Evolutionary conservation across 92 coral and sea anemone species (phyloP), one percentile per base, ranked within the genome.

Genomic region (Palythoa caribaeorum): DNA sequence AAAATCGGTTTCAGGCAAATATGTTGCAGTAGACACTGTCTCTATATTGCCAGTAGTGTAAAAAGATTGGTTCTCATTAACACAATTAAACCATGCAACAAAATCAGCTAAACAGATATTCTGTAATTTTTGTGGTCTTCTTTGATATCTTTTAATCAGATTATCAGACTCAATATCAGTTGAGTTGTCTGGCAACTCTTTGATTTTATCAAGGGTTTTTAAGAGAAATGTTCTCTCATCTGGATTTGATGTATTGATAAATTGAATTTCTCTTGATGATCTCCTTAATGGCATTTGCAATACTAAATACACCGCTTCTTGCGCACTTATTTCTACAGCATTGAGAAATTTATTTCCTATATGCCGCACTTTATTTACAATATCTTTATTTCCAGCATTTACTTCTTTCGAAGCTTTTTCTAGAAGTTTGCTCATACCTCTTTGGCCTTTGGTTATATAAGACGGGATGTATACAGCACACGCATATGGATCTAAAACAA

Each of bases 251-350:
- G 89, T 91, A 53, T 83, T 88, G 35, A 91, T 88, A 77, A 91
- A 91, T 20, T 91, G 91, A 68, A 88, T 80, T 77, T 88, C 94
- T 53, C 90, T 28, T 38, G 93, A 17, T 72, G 90, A 87, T 80
- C 90, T 73, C 50, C 93, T 91, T 79, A 83, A 38, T 73, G 91
- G 94, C 86, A 91, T 88, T 72, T 91, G 91, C 65, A 91, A 87
- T 66, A 91, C 89, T 83, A 91, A 70, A 78, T 91, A 87, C 40
- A 88, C 91, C 28, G 88, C 89, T 83, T 87, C 93, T 87, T 90
- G 92, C 9, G 90, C 83, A 86, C 87, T 85, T 71, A 90, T 85
- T 85, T 90, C 92, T 57, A 85, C 92, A 68, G 90, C 86, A 85
- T 85, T 89, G 21, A 89, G 84, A 63, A 89, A 90, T 70, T 84